Percentiles rank a stretch among this genome's conserved stretches.
phyloP scores from a whole-genome alignment of 1,140 invertebrate species.

The Lepidostoma basale region DNA sequence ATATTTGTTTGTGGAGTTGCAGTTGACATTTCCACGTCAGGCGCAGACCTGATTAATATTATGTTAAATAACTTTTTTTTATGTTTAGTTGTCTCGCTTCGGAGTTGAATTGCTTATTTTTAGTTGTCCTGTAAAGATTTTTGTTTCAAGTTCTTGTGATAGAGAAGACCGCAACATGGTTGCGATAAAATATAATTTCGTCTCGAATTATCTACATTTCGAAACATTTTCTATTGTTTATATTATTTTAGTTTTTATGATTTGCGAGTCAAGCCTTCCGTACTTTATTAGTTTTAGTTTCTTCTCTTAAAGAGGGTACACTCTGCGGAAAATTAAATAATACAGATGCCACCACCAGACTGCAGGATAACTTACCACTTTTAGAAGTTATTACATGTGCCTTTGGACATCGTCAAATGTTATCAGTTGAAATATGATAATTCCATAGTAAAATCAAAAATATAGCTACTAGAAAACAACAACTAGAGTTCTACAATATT shows the following conservation, averaged over 20 bases:
- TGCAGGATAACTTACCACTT: too few species aligned
- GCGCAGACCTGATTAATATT: too few species aligned
- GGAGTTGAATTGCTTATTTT: not conserved
- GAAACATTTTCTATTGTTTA: conserved; percentile 25
- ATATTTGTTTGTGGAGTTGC: too few species aligned
- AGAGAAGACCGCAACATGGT: conserved; percentile 23
- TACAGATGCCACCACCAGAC: too few species aligned
- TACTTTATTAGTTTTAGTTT: conserved; percentile 34
- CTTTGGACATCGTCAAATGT: too few species aligned
- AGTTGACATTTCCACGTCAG: too few species aligned
- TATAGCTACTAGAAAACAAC: too few species aligned
- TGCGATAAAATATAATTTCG: conserved; percentile 17
- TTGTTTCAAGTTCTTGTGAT: conserved; percentile 33
- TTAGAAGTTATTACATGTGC: too few species aligned
- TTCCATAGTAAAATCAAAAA: too few species aligned
- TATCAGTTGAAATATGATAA: too few species aligned
- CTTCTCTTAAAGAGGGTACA: conserved; percentile 14
- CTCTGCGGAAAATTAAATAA: not conserved
- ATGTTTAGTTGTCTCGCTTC: not conserved
- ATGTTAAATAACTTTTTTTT: too few species aligned
- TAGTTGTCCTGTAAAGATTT: conserved; percentile 13
- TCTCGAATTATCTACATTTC: conserved; percentile 18
- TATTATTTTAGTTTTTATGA: conserved; percentile 24
- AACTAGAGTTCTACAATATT: too few species aligned
- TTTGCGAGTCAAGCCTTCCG: conserved; percentile 29